A percentile compares a stretch with the other conserved stretches of the same genome.
phyloP scores from a whole-genome alignment of 2,113 vertebrate genomes.

The zebrafish (Danio rerio) region DNA sequence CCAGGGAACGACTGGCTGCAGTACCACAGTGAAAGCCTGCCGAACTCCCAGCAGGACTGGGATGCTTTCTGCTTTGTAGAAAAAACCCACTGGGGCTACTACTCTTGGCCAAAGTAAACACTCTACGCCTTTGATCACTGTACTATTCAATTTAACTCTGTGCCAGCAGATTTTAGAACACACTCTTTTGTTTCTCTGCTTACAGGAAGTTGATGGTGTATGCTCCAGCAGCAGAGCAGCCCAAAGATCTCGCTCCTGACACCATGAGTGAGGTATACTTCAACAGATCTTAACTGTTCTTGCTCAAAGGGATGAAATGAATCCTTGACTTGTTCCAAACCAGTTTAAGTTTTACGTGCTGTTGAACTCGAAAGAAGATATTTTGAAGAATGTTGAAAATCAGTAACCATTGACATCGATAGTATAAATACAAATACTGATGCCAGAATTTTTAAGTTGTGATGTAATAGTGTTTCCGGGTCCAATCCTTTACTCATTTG shows the following conservation, averaged over 20 bases:
- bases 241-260: slow-evolving; percentile 84
- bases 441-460: too few relatives aligned
- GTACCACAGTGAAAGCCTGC: slow-evolving; percentile 86
- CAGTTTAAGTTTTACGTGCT: too few relatives aligned
- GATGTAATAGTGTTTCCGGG: too few relatives aligned
- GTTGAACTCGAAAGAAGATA: too few relatives aligned
- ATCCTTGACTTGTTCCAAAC: too few relatives aligned
- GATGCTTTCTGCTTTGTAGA: slow-evolving; percentile 87
- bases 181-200: slow-evolving; percentile 18
- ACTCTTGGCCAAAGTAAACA: slow-evolving; percentile 88
- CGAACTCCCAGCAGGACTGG: slow-evolving; percentile 86
- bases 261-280: slow-evolving; percentile 88
- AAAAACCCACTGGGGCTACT: slow-evolving; percentile 97
- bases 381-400: too few relatives aligned
- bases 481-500: too few relatives aligned
- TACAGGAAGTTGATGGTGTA: slow-evolving; percentile 91
- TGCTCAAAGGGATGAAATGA: too few relatives aligned
- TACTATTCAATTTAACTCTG: neutral
- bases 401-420: too few relatives aligned
- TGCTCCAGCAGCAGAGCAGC: slow-evolving; percentile 85
- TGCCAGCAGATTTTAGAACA: neutral
- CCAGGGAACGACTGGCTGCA: slow-evolving; percentile 92
- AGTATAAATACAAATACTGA: too few relatives aligned
- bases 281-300: neutral
- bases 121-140: neutral